A percentile compares a stretch with the other conserved stretches of the same genome.
These are phyloP conservation scores for Andrena minutula DNA, from an alignment of 2,888 invertebrate species.

Conservation along the genomic window DNA sequence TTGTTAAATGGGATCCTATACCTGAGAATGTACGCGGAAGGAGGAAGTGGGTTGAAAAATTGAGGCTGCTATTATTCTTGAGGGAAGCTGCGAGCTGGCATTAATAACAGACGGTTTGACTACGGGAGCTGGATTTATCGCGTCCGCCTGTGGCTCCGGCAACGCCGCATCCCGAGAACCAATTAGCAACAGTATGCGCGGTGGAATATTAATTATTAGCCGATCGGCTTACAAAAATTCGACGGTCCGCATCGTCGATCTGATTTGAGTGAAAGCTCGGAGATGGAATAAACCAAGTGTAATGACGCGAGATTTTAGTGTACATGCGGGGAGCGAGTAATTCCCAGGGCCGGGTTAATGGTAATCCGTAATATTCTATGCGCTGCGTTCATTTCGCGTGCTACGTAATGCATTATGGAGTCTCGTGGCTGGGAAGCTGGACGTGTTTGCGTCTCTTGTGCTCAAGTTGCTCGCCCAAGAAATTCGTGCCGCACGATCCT, in stretches of 20 bases:
- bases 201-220: conserved; percentile 45
- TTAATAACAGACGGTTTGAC: background rate
- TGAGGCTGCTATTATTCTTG: background rate
- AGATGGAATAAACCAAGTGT: background rate
- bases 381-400: too few relatives aligned
- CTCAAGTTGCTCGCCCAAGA: background rate
- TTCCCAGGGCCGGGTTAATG: too few relatives aligned
- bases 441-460: too few relatives aligned
- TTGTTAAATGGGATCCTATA: background rate
- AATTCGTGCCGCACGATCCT: background rate
- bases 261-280: background rate
- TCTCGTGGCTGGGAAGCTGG: too few relatives aligned
- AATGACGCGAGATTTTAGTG: background rate
- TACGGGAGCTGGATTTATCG: conserved; percentile 35
- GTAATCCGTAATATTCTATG: too few relatives aligned
- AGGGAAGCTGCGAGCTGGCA: background rate
- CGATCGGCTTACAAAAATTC: conserved; percentile 58
- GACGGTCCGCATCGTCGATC: background rate
- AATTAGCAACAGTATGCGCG: conserved; percentile 33
- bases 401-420: too few relatives aligned
- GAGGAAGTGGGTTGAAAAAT: background rate
- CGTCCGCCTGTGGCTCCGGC: conserved; percentile 6
- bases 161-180: conserved; percentile 25
- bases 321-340: background rate
- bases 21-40: too few relatives aligned